Evolutionary conservation across 2,888 invertebrate genomes (phyloP), one percentile per base, ranked within the genome.

Genomic region (Eupsilia transversa): DNA sequence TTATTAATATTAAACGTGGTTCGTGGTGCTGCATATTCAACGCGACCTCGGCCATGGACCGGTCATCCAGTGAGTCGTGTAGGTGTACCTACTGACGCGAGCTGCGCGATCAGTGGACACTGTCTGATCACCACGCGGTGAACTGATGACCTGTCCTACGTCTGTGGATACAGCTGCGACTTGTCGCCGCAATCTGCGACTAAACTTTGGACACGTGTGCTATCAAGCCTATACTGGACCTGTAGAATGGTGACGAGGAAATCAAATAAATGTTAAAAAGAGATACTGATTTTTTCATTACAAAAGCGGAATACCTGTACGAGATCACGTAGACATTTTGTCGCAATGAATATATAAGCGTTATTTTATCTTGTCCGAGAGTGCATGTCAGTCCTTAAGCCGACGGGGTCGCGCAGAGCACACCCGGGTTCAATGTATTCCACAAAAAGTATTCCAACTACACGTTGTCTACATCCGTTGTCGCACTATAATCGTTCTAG

Each of bases 31-130:
- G 94, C 92, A 95, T 95, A 95, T 94, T 94, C 92, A 95, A 91
- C 87, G 91, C 88, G 91, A 91, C 93, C 91, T 91, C 94, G 95
- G 93, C 91, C 93, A 91, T 93, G 93, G 94, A 93, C 93, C 94
- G 95, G 94, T 93, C 94, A 93, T 90, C 90, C 91, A 89, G 33
- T n/a, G 54, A 54, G 33, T 87, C 89, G 89, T 84, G 78, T 83
- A 56, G 79, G 80, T 64, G 73, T 84, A 77, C 74, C 77, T 79
- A 79, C 63, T 65, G 76, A 83, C 77, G 77, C 75, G 68, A 81
- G 59, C 43, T 74, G 35, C 67, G 61, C 30, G 54, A 72, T 54
- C 52, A 46, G 67, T 52, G 73, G 64, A 46, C 59, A 68, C 43
- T 59, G 66, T 67, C 77, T 77, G 61, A 65, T 43, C n/a, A 80